Percentiles rank a stretch among this genome's conserved stretches.
These are phyloP conservation scores for Selene dorsalis DNA, from an alignment of 2,797 vertebrate genomes.

Conservation along the genomic window DNA sequence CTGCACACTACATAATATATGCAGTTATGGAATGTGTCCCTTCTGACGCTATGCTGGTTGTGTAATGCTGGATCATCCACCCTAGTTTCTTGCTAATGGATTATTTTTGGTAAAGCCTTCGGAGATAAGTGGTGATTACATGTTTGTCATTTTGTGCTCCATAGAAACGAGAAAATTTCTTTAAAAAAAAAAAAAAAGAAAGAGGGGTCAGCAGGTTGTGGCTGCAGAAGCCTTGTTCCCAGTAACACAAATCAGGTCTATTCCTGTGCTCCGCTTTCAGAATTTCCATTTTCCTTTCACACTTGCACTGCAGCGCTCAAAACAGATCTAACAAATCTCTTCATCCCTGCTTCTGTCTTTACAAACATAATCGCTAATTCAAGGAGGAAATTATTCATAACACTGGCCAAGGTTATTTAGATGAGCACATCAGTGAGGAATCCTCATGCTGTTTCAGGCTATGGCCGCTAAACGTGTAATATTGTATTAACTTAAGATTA, in stretches of 20 bases:
- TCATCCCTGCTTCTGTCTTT: slow-evolving; percentile 57
- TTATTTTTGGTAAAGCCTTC: slow-evolving; percentile 3
- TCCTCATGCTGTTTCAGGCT: slow-evolving; percentile 20
- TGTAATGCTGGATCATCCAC: background rate
- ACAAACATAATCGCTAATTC: slow-evolving; percentile 65
- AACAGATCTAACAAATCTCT: slow-evolving; percentile 60
- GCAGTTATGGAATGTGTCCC: background rate
- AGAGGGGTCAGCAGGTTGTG: slow-evolving; percentile 12
- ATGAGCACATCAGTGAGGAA: slow-evolving; percentile 37
- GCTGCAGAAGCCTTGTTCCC: slow-evolving; percentile 1
- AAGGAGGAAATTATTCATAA: slow-evolving; percentile 50
- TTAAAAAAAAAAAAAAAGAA: background rate
- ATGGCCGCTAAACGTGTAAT: slow-evolving; percentile 15
- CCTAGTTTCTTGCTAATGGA: background rate
- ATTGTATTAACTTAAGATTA: slow-evolving; percentile 18
- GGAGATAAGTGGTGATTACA: background rate
- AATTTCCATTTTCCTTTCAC: slow-evolving; percentile 55
- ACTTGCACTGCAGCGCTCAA: slow-evolving; percentile 38
- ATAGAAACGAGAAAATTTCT: background rate
- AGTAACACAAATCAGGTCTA: background rate
- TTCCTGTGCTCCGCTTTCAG: background rate
- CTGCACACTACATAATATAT: background rate
- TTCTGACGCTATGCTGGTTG: background rate
- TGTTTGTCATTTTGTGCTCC: background rate
- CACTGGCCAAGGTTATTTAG: slow-evolving; percentile 59